Percentiles rank a stretch among this genome's conserved stretches.
Conservation (phyloP, 2,113 vertebrate genomes). For the Isichthys henryi region DNA sequence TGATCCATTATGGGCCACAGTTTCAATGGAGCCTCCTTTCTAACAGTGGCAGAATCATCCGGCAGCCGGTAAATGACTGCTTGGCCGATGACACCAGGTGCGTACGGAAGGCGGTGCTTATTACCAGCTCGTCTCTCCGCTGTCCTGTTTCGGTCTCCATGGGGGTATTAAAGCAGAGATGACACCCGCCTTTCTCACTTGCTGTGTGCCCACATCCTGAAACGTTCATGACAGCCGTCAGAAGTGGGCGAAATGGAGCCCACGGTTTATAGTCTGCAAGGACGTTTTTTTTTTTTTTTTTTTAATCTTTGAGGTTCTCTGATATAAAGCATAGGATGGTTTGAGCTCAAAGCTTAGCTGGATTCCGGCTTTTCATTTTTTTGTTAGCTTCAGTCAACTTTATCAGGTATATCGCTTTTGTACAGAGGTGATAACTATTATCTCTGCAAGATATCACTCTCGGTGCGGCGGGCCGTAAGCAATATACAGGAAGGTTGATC, state of each 20-base stretch:
- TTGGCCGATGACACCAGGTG: too few species aligned
- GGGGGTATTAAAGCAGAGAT: background rate
- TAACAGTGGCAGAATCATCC: background rate
- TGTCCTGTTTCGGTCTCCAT: background rate
- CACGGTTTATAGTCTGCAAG: background rate
- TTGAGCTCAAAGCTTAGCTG: background rate
- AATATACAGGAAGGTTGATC: background rate
- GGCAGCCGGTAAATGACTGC: background rate
- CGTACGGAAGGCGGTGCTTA: background rate
- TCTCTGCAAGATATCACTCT: background rate
- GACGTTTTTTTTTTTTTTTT: background rate
- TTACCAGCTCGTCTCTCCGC: background rate
- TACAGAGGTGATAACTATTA: constrained; percentile 11
- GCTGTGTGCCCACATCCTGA: constrained; percentile 1
- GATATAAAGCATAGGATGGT: background rate
- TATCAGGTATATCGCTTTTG: constrained; percentile 19
- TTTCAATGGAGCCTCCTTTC: background rate
- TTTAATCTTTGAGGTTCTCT: background rate
- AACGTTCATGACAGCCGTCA: background rate
- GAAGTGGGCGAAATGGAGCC: background rate
- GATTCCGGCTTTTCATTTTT: background rate
- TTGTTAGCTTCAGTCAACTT: constrained; percentile 3
- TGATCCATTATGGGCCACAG: background rate
- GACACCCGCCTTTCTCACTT: background rate
- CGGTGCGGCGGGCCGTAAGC: background rate